Evolutionary conservation across 1,140 invertebrate genomes (phyloP), one percentile per base, ranked within the genome.

Genomic region (Euura lappo): DNA sequence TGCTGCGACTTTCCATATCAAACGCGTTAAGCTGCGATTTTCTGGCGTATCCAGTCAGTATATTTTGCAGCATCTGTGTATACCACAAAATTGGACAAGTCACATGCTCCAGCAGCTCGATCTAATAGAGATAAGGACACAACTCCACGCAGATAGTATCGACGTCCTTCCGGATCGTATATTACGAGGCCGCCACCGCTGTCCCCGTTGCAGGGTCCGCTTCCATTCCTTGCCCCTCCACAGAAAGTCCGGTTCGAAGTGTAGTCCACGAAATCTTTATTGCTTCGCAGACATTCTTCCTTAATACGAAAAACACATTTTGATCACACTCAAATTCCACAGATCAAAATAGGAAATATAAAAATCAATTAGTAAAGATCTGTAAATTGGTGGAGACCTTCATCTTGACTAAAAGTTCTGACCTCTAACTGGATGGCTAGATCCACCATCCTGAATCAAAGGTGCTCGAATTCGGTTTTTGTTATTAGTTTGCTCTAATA

Each of bases 221-320:
- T 83, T 44, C 90, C 90, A 65, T 89, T 83, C 74, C 86, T 85
- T 45, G 85, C 87, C 11, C 92, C 92, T 44, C 92, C 92, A 80
- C 92, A 94, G 75, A 89, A 91, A 0, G 90, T 93, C 6, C 82
- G 89, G 10, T 89, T 86, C 0, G 90, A 91, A 0, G 90, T 91
- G 2, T 91, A 79, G 4, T 80, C 75, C n/a, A 85, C 78, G 74
- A 91, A 92, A n/a, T 85, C 83, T 0, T 80, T 70, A 65, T 90
- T 87, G 68, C 89, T 90, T 70, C 86, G 83, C 6, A 89, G 81
- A 79, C 93, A 94, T 7, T 83, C 84, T 1, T 87, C 85, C 67
- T 91, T 88, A 44, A 84, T 88, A 44, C 71, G 47, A 69, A 44
- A 67, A 72, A 28, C 28, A 28, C 28, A 28, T 28, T 28, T 28